Evolutionary conservation across 2,888 invertebrate genomes (phyloP).

Genomic region (Metalampra italica): DNA sequence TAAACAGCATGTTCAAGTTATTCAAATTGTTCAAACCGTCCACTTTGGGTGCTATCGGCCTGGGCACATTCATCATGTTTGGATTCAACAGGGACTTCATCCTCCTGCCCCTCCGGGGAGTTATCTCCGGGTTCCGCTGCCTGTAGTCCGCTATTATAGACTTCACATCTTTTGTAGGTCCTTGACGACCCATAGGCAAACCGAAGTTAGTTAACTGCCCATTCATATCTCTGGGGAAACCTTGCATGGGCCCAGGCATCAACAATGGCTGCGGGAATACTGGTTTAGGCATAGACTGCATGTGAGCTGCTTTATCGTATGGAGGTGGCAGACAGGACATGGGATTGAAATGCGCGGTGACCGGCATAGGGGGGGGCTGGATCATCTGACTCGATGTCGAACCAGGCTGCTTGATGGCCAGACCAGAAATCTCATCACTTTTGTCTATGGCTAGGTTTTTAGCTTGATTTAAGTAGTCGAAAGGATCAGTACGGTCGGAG

Average conservation of each 20-base stretch:
- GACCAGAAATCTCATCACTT: slow-evolving; percentile 68
- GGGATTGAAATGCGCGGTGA: slow-evolving; percentile 59
- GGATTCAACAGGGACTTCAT: slow-evolving; percentile 77
- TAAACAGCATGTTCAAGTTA: slow-evolving; percentile 65
- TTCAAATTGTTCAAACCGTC: slow-evolving; percentile 45
- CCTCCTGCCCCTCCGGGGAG: slow-evolving; percentile 82
- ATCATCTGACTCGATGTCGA: slow-evolving; percentile 51
- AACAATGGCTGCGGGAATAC: slow-evolving; percentile 61
- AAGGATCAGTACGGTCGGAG: slow-evolving; percentile 56
- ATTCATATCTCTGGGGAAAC: slow-evolving; percentile 72
- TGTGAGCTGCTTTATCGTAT: slow-evolving; percentile 65
- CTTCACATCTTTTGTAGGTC: slow-evolving; percentile 89
- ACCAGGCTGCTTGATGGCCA: slow-evolving; percentile 60
- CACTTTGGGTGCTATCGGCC: slow-evolving; percentile 65
- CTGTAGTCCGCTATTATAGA: slow-evolving; percentile 90
- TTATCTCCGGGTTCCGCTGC: slow-evolving; percentile 85
- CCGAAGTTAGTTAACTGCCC: slow-evolving; percentile 78
- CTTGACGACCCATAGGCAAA: slow-evolving; percentile 81
- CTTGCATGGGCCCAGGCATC: slow-evolving; percentile 60
- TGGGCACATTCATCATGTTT: slow-evolving; percentile 47
- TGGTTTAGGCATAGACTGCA: slow-evolving; percentile 65
- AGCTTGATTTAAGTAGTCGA: slow-evolving; percentile 62
- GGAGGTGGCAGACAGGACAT: slow-evolving; percentile 67
- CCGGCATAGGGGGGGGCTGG: slow-evolving; percentile 55
- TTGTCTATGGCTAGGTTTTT: slow-evolving; percentile 69